Percentiles rank a stretch among this genome's conserved stretches.
Conservation (phyloP, 2,113 vertebrate species). For the Pedionomus torquatus region DNA sequence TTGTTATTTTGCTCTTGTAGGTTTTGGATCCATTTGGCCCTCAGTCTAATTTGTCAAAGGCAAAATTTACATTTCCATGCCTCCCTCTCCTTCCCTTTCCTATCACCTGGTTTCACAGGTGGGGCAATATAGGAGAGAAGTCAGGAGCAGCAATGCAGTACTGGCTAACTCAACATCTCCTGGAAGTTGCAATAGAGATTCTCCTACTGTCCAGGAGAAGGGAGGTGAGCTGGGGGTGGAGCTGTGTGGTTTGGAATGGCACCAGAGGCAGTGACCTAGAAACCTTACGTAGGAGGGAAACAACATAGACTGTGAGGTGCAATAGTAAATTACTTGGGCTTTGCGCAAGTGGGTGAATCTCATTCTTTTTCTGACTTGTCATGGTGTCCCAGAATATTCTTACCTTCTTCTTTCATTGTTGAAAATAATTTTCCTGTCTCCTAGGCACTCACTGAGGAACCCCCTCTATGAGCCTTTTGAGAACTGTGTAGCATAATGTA, state of each 20-base stretch:
- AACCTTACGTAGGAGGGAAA: not conserved
- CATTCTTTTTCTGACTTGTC: slow-evolving; percentile 5
- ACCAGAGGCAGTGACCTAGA: slow-evolving; percentile 18
- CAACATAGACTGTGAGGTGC: not conserved
- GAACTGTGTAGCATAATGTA: not conserved
- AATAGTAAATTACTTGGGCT: slow-evolving; percentile 1
- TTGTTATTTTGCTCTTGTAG: not conserved
- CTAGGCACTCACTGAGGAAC: not conserved
- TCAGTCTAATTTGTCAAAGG: not conserved
- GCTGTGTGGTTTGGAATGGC: not conserved
- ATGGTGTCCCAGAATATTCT: not conserved
- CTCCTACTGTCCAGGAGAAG: not conserved
- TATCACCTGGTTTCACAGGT: not conserved
- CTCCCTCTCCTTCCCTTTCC: not conserved
- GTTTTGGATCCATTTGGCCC: not conserved
- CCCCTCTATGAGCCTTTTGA: not conserved
- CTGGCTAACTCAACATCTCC: not conserved
- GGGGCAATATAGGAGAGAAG: not conserved
- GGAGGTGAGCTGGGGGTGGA: not conserved
- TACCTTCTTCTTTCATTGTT: not conserved
- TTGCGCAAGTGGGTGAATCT: slow-evolving; percentile 37
- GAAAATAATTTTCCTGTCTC: not conserved
- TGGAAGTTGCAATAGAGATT: not conserved
- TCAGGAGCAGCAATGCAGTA: not conserved
- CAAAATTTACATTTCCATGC: not conserved